A percentile compares a stretch with the other conserved stretches of the same genome.
Conservation (phyloP, 2,113 vertebrate species). For the Cavia porcellus region DNA sequence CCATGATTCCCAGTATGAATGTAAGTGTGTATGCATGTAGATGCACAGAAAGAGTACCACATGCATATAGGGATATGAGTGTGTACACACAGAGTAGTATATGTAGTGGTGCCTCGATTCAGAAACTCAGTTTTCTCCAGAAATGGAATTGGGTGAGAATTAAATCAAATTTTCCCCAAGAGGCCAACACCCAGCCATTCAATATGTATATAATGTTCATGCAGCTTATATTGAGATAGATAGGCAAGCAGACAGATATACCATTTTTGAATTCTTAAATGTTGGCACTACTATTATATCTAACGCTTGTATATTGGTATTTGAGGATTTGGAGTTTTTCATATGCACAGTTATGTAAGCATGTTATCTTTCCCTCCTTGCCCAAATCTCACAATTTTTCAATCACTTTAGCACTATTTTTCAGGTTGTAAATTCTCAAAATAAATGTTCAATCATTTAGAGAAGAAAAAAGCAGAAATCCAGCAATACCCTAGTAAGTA, state of each 20-base stretch:
- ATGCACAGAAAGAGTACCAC: fast-evolving
- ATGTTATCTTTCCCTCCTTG: background rate
- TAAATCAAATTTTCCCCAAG: background rate
- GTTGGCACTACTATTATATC: background rate
- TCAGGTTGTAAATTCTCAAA: background rate
- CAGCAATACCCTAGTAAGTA: background rate
- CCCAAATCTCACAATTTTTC: background rate
- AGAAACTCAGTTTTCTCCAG: background rate
- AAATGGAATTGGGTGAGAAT: background rate
- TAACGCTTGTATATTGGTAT: background rate
- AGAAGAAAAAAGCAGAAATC: background rate
- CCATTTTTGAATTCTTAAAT: background rate
- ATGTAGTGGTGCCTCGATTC: background rate
- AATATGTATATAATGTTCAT: background rate
- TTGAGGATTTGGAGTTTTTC: background rate
- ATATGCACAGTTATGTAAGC: background rate
- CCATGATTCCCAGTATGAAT: background rate
- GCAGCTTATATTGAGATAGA: background rate
- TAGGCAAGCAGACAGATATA: background rate
- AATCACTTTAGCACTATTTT: background rate
- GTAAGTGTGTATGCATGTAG: fast-evolving
- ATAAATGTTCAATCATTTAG: background rate
- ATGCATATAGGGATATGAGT: background rate
- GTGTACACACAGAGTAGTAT: background rate
- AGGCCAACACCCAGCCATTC: background rate